Conservation (phyloP, 2,113 vertebrate genomes). For the Eulacestoma nigropectus region DNA sequence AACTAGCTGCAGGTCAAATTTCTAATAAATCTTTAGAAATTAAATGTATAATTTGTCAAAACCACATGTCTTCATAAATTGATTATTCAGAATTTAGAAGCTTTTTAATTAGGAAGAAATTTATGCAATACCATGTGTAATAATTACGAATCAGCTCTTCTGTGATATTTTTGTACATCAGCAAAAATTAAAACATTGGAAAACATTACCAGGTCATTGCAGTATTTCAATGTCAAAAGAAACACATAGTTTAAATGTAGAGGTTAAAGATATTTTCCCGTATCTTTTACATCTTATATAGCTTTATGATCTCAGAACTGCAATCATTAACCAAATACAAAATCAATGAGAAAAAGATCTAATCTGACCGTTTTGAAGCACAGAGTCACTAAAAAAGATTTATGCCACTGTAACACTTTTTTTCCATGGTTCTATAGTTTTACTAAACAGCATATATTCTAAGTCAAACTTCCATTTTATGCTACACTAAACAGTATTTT, state of each 20-base stretch:
- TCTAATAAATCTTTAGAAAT: constrained; percentile 78
- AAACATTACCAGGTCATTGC: constrained; percentile 73
- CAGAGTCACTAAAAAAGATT: constrained; percentile 54
- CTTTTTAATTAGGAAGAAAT: constrained; percentile 82
- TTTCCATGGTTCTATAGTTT: constrained; percentile 45
- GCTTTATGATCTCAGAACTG: constrained; percentile 54
- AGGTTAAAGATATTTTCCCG: constrained; percentile 70
- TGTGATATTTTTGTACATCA: constrained; percentile 74
- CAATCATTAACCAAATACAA: constrained; percentile 70
- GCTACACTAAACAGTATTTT: not conserved
- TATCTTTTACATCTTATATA: constrained; percentile 66
- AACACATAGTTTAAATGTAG: constrained; percentile 66
- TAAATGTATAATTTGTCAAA: constrained; percentile 79
- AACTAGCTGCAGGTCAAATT: constrained; percentile 72
- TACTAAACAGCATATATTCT: not conserved
- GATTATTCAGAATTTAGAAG: constrained; percentile 82
- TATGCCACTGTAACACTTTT: constrained; percentile 63
- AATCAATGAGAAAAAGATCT: constrained; percentile 67
- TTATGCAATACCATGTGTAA: constrained; percentile 75
- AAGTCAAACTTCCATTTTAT: constrained; percentile 19
- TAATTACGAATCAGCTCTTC: constrained; percentile 78
- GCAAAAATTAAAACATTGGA: constrained; percentile 78
- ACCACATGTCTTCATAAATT: constrained; percentile 75
- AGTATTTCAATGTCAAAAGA: constrained; percentile 76
- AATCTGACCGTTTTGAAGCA: constrained; percentile 5